Base-by-base conservation (phyloP, 2,888 invertebrate species). In the Lissocephala sabroskyi region DNA sequence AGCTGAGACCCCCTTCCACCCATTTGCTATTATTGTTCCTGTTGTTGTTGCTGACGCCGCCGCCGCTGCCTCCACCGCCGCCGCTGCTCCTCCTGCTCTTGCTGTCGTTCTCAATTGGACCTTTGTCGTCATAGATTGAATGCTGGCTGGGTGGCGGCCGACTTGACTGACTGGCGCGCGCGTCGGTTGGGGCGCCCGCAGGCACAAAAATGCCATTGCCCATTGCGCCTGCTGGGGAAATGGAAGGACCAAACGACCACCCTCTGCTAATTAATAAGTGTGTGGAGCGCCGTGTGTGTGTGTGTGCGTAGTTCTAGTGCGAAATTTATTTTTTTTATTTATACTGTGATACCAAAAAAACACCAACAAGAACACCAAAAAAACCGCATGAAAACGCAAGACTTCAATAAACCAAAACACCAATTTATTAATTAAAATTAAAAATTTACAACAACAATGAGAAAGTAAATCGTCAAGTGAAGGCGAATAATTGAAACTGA, bases 281-380 rank as follows among this genome's bases (percentile, higher is more conserved):
- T 33, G 33, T 33, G 9, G 30, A 4, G 26, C 26, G 9, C 4
- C 26, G 26, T 51, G 56, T 30, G 30, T n/a, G n/a, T n/a, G n/a
- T n/a, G n/a, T n/a, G n/a, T n/a, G n/a, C n/a, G 30, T 30, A 30
- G 30, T 30, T 30, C 6, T 30, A 30, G 30, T 11, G 30, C 30
- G 33, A 18, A n/a, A 13, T 11, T 23, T 19, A 10, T n/a, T 36
- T 18, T 36, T 19, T 37, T 19, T 71, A 74, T 74, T 70, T 57
- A 77, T 62, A 66, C 68, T 70, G 68, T 70, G 68, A 70, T 70
- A 70, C 71, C 74, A 29, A 35, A 33, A 33, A 45, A 19, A 52
- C 41, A 41, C 42, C 35, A 48, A 42, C 17, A 54, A 35, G 16
- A 45, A 41, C 32, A 46, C 43, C 13, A 36, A 45, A 47, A 10